Percentiles rank a stretch among this genome's conserved stretches.
These are phyloP conservation scores for Patiria pectinifera DNA, from an alignment of 53 echinoderm and acorn worm species.

Conservation along the genomic window DNA sequence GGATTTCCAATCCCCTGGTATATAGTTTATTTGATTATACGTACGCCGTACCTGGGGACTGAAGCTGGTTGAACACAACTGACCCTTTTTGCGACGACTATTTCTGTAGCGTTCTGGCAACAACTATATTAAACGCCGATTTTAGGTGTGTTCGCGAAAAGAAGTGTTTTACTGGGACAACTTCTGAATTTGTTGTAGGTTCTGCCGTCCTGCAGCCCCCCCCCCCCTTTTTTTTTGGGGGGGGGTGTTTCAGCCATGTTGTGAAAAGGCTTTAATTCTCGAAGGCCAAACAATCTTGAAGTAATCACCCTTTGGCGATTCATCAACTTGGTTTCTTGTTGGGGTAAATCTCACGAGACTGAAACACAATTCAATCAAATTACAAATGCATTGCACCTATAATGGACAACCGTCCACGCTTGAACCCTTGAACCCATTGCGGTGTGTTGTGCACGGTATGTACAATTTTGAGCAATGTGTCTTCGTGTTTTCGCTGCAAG, in stretches of 20 bases:
- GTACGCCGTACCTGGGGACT: background rate
- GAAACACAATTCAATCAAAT: background rate
- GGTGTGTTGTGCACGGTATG: too few species aligned
- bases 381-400: background rate
- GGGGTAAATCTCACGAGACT: background rate
- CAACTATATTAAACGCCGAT: background rate
- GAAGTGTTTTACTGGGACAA: background rate
- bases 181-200: background rate
- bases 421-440: too few species aligned
- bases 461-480: too few species aligned
- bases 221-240: background rate
- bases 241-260: background rate
- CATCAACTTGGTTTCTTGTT: background rate
- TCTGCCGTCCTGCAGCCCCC: too few species aligned
- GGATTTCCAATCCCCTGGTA: too few species aligned
- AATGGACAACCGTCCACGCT: background rate
- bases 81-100: background rate
- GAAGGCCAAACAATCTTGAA: background rate
- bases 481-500: too few species aligned
- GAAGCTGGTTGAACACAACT: background rate
- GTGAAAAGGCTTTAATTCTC: background rate
- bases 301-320: background rate
- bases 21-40: background rate
- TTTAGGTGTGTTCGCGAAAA: background rate
- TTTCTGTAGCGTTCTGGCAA: background rate